Base-by-base conservation (phyloP, 2,797 vertebrate genomes). In the Mus minutoides region DNA sequence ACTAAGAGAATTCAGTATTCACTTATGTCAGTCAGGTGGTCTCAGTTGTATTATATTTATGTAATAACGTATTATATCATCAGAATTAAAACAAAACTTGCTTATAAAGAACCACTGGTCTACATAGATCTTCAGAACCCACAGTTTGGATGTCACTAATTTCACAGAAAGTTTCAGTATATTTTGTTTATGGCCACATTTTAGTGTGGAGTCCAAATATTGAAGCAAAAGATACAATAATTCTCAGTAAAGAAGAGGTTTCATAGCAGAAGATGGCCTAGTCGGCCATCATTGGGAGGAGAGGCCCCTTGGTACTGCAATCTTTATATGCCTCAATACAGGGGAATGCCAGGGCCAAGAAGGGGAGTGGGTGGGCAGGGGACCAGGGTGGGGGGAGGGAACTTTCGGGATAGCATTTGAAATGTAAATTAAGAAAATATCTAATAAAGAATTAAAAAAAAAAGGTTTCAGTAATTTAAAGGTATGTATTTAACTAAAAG, bases 11-110 rank as follows among this genome's bases (percentile, higher is more conserved):
- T 67, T 88, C 40, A 90, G 3, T 85, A 40, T 69, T 90, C 58
- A 37, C 26, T 60, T 37, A 64, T 0, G 2, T 77, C 90, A 60
- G 94, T 93, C 29, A 89, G 31, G 49, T 60, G 43, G 60, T 64
- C 16, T 86, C 76, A 13, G 58, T 80, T 80, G 78, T 37, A 56
- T 12, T 24, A 76, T 89, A 69, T 58, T 24, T 37, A 79, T 87
- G 62, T 46, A 31, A n/a, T 80, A 90, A 91, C 22, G 78, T 58
- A 52, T 40, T 85, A 24, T 92, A 88, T 76, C 31, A 83, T 22
- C 93, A 64, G 92, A 95, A 73, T 94, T 82, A 84, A 69, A 67
- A 34, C 16, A n/a, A 96, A 96, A 91, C 56, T 43, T 94, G 62
- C 26, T 96, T 95, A 26, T 78, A 29, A 54, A 49, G 43, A 90